These are phyloP conservation scores for Amphipyra berbera DNA, from an alignment of 2,888 invertebrate genomes.

Conservation along the genomic window DNA sequence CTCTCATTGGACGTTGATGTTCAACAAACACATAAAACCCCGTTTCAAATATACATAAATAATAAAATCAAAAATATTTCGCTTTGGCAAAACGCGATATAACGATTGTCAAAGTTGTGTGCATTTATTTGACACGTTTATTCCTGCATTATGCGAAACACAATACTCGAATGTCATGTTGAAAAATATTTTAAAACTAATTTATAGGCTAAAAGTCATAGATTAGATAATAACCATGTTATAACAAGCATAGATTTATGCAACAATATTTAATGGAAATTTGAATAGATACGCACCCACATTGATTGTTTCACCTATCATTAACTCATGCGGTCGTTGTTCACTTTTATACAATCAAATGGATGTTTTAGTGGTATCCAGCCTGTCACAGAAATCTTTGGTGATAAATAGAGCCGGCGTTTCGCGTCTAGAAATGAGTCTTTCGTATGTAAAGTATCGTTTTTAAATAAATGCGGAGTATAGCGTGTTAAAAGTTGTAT, in stretches of 20 bases:
- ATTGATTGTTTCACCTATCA: conserved; percentile 30
- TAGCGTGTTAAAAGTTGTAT: conserved; percentile 58
- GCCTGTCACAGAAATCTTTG: conserved; percentile 34
- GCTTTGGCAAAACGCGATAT: conserved; percentile 77
- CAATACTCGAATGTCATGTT: background rate
- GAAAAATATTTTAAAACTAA: too few species aligned
- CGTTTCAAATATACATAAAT: conserved; percentile 81
- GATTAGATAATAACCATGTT: background rate
- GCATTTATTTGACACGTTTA: conserved; percentile 59
- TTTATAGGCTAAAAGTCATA: background rate
- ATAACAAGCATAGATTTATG: background rate
- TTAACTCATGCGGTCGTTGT: conserved; percentile 28
- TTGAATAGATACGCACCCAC: conserved; percentile 6
- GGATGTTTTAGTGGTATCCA: conserved; percentile 35
- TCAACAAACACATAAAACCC: conserved; percentile 79
- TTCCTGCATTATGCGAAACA: background rate
- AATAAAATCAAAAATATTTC: conserved; percentile 77
- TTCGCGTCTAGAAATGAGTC: conserved; percentile 6
- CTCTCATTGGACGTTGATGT: conserved; percentile 70
- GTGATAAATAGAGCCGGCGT: conserved; percentile 37
- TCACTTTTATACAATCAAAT: conserved; percentile 38
- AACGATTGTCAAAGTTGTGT: conserved; percentile 63
- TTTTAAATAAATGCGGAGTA: conserved; percentile 62
- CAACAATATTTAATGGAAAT: background rate
- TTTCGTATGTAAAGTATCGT: conserved; percentile 38